A percentile compares a stretch with the other conserved stretches of the same genome.
These are phyloP conservation scores for Larimichthys polyactis DNA, from an alignment of 2,113 vertebrate species.

Conservation along the genomic window DNA sequence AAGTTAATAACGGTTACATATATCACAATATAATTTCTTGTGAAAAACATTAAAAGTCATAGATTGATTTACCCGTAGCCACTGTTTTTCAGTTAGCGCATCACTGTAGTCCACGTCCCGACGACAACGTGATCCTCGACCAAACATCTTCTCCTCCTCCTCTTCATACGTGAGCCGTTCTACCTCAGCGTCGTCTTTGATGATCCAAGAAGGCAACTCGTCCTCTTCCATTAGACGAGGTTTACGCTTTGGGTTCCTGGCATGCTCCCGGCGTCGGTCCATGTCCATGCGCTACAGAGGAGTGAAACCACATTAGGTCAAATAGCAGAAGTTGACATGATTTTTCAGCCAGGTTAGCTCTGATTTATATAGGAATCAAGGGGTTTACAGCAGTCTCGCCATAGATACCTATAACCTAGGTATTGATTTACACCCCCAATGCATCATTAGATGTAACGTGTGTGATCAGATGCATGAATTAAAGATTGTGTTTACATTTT, in stretches of 20 bases:
- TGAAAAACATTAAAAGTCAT: background rate
- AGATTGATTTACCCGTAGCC: constrained; percentile 84
- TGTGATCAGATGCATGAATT: too few species aligned
- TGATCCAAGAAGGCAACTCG: constrained; percentile 95
- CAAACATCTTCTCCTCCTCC: constrained; percentile 97
- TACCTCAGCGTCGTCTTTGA: constrained; percentile 96
- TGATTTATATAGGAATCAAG: background rate
- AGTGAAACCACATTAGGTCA: background rate
- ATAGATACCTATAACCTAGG: too few species aligned
- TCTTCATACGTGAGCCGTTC: constrained; percentile 95
- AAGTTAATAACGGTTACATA: background rate
- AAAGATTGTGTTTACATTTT: too few species aligned
- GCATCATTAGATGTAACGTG: too few species aligned
- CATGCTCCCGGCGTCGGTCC: constrained; percentile 94
- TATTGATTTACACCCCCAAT: too few species aligned
- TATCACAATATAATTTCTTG: background rate
- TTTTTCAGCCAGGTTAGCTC: too few species aligned
- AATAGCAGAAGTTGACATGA: background rate
- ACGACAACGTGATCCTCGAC: constrained; percentile 92
- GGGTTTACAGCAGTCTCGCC: background rate
- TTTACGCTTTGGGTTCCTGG: constrained; percentile 93
- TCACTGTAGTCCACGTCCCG: constrained; percentile 98
- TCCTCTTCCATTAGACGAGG: constrained; percentile 98
- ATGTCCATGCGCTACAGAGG: constrained; percentile 91
- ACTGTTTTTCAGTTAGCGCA: constrained; percentile 96